phyloP scores from a whole-genome alignment of 2,797 vertebrate species.

The Alauda arvensis region DNA sequence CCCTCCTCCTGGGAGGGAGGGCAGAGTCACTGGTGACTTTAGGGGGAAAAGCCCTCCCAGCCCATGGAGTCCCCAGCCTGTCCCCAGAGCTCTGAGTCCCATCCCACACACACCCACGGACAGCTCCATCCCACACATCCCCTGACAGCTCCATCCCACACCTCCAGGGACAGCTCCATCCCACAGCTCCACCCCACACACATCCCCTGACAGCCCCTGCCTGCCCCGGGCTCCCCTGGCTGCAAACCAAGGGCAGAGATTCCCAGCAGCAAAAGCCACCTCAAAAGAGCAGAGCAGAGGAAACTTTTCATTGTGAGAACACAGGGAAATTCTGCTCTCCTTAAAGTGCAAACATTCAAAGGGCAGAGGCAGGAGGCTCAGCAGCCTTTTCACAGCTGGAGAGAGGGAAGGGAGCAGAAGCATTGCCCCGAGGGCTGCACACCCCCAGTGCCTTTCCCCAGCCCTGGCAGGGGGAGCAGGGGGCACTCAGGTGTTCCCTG shows the following conservation, averaged over 20 bases:
- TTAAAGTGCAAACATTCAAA: background rate
- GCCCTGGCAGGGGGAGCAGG: background rate
- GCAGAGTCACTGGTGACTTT: rapidly evolving
- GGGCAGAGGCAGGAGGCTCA: background rate
- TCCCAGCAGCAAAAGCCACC: background rate
- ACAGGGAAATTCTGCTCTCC: background rate
- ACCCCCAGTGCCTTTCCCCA: background rate
- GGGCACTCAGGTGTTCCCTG: rapidly evolving
- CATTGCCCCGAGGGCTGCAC: background rate
- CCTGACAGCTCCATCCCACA: too few species aligned
- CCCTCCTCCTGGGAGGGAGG: too few species aligned
- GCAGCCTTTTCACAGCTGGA: background rate
- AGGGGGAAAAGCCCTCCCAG: background rate
- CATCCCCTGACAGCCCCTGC: rapidly evolving
- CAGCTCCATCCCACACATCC: too few species aligned
- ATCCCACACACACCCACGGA: too few species aligned
- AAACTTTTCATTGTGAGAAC: background rate
- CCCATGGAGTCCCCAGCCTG: rapidly evolving
- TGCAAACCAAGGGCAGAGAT: background rate
- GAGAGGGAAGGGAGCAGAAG: background rate
- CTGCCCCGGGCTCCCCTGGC: background rate
- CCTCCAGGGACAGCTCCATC: too few species aligned
- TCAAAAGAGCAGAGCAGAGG: background rate
- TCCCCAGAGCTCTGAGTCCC: rapidly evolving
- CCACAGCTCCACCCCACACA: rapidly evolving